phyloP scores from a whole-genome alignment of 2,797 vertebrate genomes.

The Emys orbicularis region DNA sequence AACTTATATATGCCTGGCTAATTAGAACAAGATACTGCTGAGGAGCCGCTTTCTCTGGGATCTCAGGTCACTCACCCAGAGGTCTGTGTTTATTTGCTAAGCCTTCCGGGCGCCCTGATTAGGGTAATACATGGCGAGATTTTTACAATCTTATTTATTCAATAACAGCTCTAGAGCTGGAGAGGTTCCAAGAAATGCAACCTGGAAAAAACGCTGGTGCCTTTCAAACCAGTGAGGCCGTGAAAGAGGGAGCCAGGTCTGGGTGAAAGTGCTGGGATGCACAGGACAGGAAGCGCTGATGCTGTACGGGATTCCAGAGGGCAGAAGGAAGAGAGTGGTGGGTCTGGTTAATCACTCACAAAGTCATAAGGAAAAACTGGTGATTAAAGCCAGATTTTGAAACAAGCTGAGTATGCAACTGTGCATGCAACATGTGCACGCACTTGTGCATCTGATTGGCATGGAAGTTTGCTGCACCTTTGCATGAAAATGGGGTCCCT shows the following conservation, averaged over 20 bases:
- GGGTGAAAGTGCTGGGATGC: constrained; percentile 40
- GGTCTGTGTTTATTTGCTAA: constrained; percentile 74
- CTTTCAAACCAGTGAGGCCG: constrained; percentile 15
- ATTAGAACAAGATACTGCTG: constrained; percentile 71
- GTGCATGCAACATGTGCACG: constrained; percentile 34
- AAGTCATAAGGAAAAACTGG: constrained; percentile 56
- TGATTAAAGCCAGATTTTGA: constrained; percentile 62
- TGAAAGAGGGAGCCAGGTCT: neutral
- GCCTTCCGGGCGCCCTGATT: constrained; percentile 68
- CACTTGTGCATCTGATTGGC: constrained; percentile 5
- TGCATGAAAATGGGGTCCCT: neutral
- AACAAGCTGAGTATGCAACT: constrained; percentile 46
- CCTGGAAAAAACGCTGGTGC: neutral
- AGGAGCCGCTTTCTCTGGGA: constrained; percentile 63
- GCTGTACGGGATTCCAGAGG: constrained; percentile 42
- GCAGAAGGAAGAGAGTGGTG: constrained; percentile 53
- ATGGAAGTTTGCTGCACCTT: neutral
- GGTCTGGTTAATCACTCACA: constrained; percentile 62
- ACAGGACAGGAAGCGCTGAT: constrained; percentile 52
- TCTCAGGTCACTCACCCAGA: constrained; percentile 65
- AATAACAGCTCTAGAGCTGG: constrained; percentile 57
- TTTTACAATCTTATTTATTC: constrained; percentile 74
- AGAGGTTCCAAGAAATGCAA: constrained; percentile 61
- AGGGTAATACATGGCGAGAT: constrained; percentile 69
- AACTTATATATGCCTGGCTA: constrained; percentile 60